Percentiles rank a stretch among this genome's conserved stretches.
These are phyloP conservation scores for Acanthurus leucopareius DNA, from an alignment of 2,797 vertebrate genomes.

Conservation along the genomic window DNA sequence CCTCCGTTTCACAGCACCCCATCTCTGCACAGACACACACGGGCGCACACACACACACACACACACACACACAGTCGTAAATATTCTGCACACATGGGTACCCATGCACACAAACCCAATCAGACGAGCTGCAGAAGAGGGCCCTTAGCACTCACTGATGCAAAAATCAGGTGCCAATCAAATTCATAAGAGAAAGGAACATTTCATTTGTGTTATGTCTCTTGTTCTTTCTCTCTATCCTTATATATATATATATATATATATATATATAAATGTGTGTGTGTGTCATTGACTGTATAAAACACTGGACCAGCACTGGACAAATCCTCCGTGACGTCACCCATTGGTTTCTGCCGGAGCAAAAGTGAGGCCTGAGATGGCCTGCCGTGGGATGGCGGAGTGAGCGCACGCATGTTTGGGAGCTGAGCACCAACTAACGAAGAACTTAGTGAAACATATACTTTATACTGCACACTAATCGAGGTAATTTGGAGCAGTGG, in stretches of 20 bases:
- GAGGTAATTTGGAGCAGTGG: not conserved
- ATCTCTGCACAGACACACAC: slow-evolving; percentile 28
- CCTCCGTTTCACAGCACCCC: slow-evolving; percentile 59
- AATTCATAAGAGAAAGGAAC: slow-evolving; percentile 29
- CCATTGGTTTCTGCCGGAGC: too few species aligned
- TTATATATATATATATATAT: too few species aligned
- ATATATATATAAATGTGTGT: too few species aligned
- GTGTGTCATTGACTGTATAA: too few species aligned
- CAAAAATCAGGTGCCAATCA: slow-evolving; percentile 57
- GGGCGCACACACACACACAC: slow-evolving; percentile 7
- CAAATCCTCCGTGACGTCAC: too few species aligned
- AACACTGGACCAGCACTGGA: too few species aligned
- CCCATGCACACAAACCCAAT: slow-evolving; percentile 59
- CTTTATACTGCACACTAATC: not conserved
- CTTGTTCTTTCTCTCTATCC: not conserved
- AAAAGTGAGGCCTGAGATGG: too few species aligned
- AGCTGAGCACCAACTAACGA: not conserved
- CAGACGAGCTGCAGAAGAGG: slow-evolving; percentile 47
- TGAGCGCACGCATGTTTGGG: not conserved
- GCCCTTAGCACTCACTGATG: slow-evolving; percentile 25
- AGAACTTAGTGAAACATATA: not conserved
- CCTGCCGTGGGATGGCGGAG: not conserved
- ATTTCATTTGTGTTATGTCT: slow-evolving; percentile 20
- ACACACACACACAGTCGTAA: slow-evolving; percentile 27
- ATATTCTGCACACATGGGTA: slow-evolving; percentile 62